Base-by-base conservation (phyloP, 2,113 vertebrate species). In the Oreochromis spilurus region DNA sequence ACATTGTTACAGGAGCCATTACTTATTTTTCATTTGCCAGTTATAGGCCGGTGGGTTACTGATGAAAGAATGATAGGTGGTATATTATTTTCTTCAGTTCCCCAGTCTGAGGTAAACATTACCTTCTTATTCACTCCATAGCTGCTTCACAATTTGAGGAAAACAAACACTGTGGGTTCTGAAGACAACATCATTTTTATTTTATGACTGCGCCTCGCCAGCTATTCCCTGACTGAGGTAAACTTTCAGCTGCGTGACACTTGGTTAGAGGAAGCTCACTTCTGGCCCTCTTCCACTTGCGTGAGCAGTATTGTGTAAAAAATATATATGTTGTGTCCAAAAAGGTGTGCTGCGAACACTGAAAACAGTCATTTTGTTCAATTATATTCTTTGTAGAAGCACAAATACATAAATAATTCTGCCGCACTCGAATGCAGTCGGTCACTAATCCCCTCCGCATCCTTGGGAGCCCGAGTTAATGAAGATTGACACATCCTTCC, bases 101-200 rank as follows among this genome's bases (percentile, higher is more conserved):
- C 29, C 29, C 50, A 34, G 83, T 80, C 84, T 83, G 34, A 79
- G 86, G 43, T 78, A 13, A 85, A 85, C 81, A 72, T 86, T 86
- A 77, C 26, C 29, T 70, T 78, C 88, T 79, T 81, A 60, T 81
- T 90, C 90, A 86, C 89, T 75, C 78, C 48, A 58, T 84, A 88
- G 57, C 82, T 81, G 88, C 85, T 78, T 82, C 88, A 78, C 77
- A 88, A 80, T 88, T 92, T 84, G 53, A 77, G 40, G 40, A 85
- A 92, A 91, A 79, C 85, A 93, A 92, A 93, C 84, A 87, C 40
- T 16, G 84, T 53, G 67, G 81, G 17, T 90, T 83, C 83, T 53
- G 88, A 34, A 91, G 67, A 92, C 81, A 88, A 87, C 79, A 93
- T 92, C 86, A 87, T 93, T 91, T 92, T 87, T 93, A 89, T 88